Base-by-base conservation (phyloP, 2,888 invertebrate genomes). In the Rugalucina vietnamica region DNA sequence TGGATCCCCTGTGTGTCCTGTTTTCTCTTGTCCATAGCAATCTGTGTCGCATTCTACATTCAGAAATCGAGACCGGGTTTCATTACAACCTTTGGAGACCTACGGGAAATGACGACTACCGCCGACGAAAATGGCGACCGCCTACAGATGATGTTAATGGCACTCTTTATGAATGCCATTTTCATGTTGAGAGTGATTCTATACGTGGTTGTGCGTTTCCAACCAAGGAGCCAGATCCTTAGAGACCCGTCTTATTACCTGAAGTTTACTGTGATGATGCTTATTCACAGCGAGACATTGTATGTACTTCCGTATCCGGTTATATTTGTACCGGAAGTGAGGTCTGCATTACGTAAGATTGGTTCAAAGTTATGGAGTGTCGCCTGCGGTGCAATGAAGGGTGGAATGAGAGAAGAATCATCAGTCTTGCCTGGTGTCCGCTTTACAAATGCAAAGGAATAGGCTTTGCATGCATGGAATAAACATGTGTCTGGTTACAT, bases 301-400 rank as follows among this genome's bases (percentile, higher is more conserved):
- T 82, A 82, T 49, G 36, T 73, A 24, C 27, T 85, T 49, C 82
- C 85, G 57, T 60, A 74, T 24, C 69, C 78, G 39, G 43, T 78
- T 57, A 71, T 85, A 8, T 82, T 77, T 71, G 36, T 85, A 4
- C 34, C 80, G 36, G 85, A 85, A 32, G 82, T 85, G 4, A 57
- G 85, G 18, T 21, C 43, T n/a, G 72, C 74, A 12, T 24, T 85
- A 24, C 27, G 43, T 10, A 27, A n/a, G 5, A 49, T 29, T 36
- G 39, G 5, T 24, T 65, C 21, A 2, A 32, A 21, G 34, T 65
- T 32, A 4, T 10, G 32, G 18, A 65, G 65, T 10, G 8, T 65
- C 29, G 1, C 34, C 1, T 14, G 12, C 5, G 65, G 34, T 4
- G 12, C 24, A 10, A 34, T n/a, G 21, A 65, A 65, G 21, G 65